These are phyloP conservation scores for Aphaenogaster ashmeadi DNA, from an alignment of 1,140 invertebrate genomes.

Conservation along the genomic window DNA sequence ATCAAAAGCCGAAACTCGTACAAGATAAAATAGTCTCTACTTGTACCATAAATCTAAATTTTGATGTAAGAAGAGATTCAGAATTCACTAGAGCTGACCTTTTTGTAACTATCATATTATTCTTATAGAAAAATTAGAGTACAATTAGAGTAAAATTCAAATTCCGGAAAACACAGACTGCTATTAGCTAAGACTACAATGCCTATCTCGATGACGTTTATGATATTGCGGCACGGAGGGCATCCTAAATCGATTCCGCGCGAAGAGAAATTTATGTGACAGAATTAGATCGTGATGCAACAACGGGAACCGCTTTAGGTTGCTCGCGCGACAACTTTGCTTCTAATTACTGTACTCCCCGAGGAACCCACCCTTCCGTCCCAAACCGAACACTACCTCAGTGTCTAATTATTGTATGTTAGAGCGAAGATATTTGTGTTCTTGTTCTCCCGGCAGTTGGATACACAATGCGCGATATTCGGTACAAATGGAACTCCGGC, in stretches of 20 bases:
- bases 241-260: slow-evolving; percentile 66
- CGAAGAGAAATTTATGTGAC: slow-evolving; percentile 40
- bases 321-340: slow-evolving; percentile 65
- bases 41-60: neutral
- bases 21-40: neutral
- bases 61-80: neutral
- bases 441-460: slow-evolving; percentile 93
- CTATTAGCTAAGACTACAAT: neutral
- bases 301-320: slow-evolving; percentile 62
- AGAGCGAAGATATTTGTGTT: slow-evolving; percentile 89
- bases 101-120: slow-evolving; percentile 15
- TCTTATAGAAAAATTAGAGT: slow-evolving; percentile 27
- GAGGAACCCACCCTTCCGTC: slow-evolving; percentile 23
- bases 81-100: neutral
- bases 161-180: neutral
- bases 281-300: slow-evolving; percentile 20
- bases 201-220: slow-evolving; percentile 52
- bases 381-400: slow-evolving; percentile 65
- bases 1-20: neutral
- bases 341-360: slow-evolving; percentile 54
- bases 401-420: slow-evolving; percentile 84
- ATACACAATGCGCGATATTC: slow-evolving; percentile 99
- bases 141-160: too few species aligned
- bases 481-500: slow-evolving; percentile 97
- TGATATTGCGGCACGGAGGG: slow-evolving; percentile 48